phyloP scores from a whole-genome alignment of 2,888 invertebrate genomes.

The Idaea biselata region DNA sequence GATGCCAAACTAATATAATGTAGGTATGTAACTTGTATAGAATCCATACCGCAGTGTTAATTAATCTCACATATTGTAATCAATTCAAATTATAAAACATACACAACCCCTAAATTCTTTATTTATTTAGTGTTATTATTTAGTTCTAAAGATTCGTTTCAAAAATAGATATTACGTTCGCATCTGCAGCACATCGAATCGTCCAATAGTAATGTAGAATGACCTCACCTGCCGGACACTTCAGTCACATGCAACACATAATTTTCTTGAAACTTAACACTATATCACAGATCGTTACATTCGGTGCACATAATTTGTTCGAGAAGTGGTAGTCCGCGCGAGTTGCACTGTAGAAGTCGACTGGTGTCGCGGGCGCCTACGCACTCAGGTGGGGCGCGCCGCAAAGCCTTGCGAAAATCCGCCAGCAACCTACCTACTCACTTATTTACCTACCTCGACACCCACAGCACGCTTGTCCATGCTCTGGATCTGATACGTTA shows the following conservation, averaged over 20 bases:
- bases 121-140: conserved; percentile 17
- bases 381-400: conserved; percentile 66
- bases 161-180: conserved; percentile 52
- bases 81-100: too few species aligned
- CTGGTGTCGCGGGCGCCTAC: conserved; percentile 58
- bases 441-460: conserved; percentile 1
- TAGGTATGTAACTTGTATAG: not conserved
- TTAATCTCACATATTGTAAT: too few species aligned
- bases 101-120: not conserved
- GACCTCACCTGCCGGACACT: conserved; percentile 51
- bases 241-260: conserved; percentile 48
- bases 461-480: not conserved
- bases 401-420: conserved; percentile 75
- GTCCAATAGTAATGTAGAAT: conserved; percentile 19
- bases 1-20: not conserved
- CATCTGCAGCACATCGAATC: conserved; percentile 24
- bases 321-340: conserved; percentile 49
- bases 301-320: conserved; percentile 58
- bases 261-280: conserved; percentile 65
- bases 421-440: conserved; percentile 28
- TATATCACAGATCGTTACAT: conserved; percentile 74
- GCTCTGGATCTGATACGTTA: not conserved
- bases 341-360: conserved; percentile 54
- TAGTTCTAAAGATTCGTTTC: conserved; percentile 30
- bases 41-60: not conserved